Evolutionary conservation across 64 coral and sea anemone species (phyloP), one percentile per base, ranked within the genome.

Genomic region (Montipora sp.): DNA sequence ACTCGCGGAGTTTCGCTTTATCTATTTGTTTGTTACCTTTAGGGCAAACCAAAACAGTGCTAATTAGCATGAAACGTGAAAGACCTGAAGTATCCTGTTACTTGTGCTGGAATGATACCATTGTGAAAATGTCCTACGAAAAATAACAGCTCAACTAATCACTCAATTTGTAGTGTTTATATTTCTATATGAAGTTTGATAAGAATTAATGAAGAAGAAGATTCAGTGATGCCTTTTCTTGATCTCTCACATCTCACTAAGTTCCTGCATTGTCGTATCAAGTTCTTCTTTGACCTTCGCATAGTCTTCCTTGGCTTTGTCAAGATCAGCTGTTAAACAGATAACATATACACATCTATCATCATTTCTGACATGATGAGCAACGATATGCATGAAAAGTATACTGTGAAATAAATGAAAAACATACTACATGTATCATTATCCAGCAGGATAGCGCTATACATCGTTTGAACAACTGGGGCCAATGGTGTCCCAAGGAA

Each of bases 211-310:
- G 16, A 47, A 8, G 1, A 23, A 8, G 60, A 51, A 22, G 47
- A 59, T 69, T 1, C 47, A 69, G 6, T 22, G 65, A n/a, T 3
- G 36, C 7, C 82, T 48, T 11, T 7, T 48, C 47, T 23, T 12
- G 5, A 7, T 19, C 4, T 85, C 19, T 85, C 65, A 93, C 91
- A 93, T 93, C 55, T 93, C 91, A 23, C 47, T 93, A 20, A 98
- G 82, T 77, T 98, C 95, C n/a, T 84, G 77, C 53, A 98, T 93
- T 58, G 95, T 98, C 9, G 47, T 3, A n/a, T 98, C 95, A 7
- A 98, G 83, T 83, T 98, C 95, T 21, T 92, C 77, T 16, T 98
- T 98, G 3, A 94, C 92, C 48, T 94, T 94, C 6, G 78, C 44
- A 89, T 94, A 98, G 10, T 98, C 92, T 11, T 12, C 7, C 80